These are phyloP conservation scores for Synergus gifuensis DNA, from an alignment of 2,888 invertebrate genomes.

Conservation along the genomic window DNA sequence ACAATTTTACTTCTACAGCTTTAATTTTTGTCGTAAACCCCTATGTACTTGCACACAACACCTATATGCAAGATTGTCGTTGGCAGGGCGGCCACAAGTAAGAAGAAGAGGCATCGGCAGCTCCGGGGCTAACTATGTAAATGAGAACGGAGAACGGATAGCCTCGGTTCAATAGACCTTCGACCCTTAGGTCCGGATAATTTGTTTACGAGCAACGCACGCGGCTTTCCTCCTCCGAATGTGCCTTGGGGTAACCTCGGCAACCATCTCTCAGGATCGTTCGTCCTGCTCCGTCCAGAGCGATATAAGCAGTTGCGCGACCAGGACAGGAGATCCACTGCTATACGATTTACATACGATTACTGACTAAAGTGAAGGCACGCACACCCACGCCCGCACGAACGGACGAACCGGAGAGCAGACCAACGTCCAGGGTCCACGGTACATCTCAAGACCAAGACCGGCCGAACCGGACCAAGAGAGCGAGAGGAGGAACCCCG, in stretches of 20 bases:
- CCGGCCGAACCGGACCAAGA: slow-evolving; percentile 30
- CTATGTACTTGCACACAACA: not conserved
- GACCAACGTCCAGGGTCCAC: slow-evolving; percentile 53
- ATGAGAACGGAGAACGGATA: slow-evolving; percentile 72
- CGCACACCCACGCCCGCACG: slow-evolving; percentile 66
- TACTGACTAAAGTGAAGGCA: slow-evolving; percentile 73
- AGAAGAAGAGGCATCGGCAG: slow-evolving; percentile 66
- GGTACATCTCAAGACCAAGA: slow-evolving; percentile 37
- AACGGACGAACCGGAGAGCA: slow-evolving; percentile 62
- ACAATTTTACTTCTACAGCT: no score
- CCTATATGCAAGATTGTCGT: slow-evolving; percentile 46
- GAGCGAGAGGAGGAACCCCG: slow-evolving; percentile 36
- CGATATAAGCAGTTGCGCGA: slow-evolving; percentile 64
- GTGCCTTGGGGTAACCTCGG: slow-evolving; percentile 68
- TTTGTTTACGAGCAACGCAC: slow-evolving; percentile 77
- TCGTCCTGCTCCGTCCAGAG: slow-evolving; percentile 46
- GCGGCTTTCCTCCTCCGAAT: slow-evolving; percentile 68
- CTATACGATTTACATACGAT: slow-evolving; percentile 77
- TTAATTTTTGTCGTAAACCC: not conserved
- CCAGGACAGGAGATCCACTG: slow-evolving; percentile 67
- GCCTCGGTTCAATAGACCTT: slow-evolving; percentile 78
- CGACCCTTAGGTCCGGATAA: slow-evolving; percentile 78
- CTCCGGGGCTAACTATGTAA: slow-evolving; percentile 75
- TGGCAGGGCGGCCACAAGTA: slow-evolving; percentile 38
- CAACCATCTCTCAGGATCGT: slow-evolving; percentile 70